phyloP scores from a whole-genome alignment of 2,888 invertebrate genomes.

The Pedicia rivosa region DNA sequence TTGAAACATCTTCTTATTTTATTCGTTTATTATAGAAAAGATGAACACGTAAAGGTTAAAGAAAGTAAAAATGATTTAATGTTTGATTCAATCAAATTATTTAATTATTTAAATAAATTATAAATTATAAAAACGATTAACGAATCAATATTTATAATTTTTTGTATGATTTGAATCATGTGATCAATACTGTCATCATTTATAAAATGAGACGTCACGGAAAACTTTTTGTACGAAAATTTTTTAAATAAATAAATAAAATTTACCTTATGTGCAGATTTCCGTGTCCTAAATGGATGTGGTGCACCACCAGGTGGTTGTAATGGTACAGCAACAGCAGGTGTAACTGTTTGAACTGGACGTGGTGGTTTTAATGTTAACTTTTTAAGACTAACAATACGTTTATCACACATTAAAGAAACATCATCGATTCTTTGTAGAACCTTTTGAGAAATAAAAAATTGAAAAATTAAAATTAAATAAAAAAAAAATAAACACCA shows the following conservation, averaged over 20 bases:
- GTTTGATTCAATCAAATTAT: no score
- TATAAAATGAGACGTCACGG: not conserved
- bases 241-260: not conserved
- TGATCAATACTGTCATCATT: not conserved
- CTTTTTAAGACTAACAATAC: slow-evolving; percentile 53
- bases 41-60: no score
- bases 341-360: slow-evolving; percentile 66
- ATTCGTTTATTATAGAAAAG: no score
- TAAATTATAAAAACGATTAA: no score
- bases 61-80: no score
- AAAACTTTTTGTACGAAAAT: not conserved
- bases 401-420: slow-evolving; percentile 80
- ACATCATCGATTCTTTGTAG: slow-evolving; percentile 89
- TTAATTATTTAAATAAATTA: no score
- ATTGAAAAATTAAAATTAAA: not conserved
- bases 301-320: slow-evolving; percentile 42
- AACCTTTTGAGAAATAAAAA: slow-evolving; percentile 39
- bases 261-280: slow-evolving; percentile 23
- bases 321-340: slow-evolving; percentile 47
- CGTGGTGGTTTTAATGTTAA: slow-evolving; percentile 54
- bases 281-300: slow-evolving; percentile 22
- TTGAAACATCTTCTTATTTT: no score
- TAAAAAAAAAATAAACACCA: no score
- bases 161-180: not conserved
- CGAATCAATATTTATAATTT: no score